phyloP scores from a whole-genome alignment of 2,113 vertebrate species.

The Polyodon spathula region DNA sequence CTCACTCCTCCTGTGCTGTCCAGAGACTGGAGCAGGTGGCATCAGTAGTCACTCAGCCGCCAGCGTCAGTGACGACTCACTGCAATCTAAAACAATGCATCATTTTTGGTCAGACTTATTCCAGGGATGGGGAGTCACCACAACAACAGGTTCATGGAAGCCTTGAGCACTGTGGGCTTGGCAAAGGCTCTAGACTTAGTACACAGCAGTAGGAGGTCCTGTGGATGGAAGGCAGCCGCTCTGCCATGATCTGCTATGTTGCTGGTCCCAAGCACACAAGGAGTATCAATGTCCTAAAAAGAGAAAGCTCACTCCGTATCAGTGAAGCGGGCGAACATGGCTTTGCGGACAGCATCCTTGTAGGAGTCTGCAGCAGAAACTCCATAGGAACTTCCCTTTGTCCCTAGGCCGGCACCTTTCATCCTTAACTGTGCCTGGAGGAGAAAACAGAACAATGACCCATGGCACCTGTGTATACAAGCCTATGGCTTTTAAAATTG shows the following conservation, averaged over 20 bases:
- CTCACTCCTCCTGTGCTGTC: not conserved
- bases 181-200: not conserved
- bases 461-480: not conserved
- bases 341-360: slow-evolving; percentile 95
- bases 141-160: not conserved
- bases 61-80: not conserved
- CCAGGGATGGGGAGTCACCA: not conserved
- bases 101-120: not conserved
- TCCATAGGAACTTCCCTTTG: slow-evolving; percentile 85
- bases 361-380: slow-evolving; percentile 86
- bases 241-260: not conserved
- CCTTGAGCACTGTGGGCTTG: no score
- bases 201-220: not conserved
- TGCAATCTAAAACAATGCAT: not conserved
- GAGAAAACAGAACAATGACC: slow-evolving; percentile 15
- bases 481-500: not conserved
- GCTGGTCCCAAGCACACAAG: not conserved
- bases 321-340: slow-evolving; percentile 96
- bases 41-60: no score
- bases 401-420: slow-evolving; percentile 88
- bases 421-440: slow-evolving; percentile 82
- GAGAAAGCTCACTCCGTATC: slow-evolving; percentile 75
- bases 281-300: not conserved
- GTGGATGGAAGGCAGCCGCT: not conserved
- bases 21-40: no score